Evolutionary conservation across 1,140 invertebrate species (phyloP).

Genomic region (Nymphalis io): DNA sequence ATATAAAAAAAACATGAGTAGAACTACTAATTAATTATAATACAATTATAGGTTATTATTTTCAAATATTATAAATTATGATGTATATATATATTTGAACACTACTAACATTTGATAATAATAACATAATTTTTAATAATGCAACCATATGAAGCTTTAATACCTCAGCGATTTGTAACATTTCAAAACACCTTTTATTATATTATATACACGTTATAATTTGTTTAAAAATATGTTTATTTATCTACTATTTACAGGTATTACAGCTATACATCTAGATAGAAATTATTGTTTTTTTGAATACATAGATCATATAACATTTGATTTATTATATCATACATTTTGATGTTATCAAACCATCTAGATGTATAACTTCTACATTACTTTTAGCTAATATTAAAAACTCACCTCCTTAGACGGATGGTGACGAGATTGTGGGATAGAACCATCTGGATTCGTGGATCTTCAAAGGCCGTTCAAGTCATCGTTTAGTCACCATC

Average conservation of each 20-base stretch:
- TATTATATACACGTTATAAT: conserved; percentile 18
- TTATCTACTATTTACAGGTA: conserved; percentile 25
- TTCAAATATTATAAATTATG: background rate
- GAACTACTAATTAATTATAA: background rate
- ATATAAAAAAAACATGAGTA: background rate
- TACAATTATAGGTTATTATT: background rate
- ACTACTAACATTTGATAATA: background rate
- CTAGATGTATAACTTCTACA: conserved; percentile 11
- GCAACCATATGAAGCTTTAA: background rate
- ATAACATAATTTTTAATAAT: background rate
- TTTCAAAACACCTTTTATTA: background rate
- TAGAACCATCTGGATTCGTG: conserved; percentile 52
- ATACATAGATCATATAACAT: too few relatives aligned
- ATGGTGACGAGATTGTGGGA: conserved; percentile 57
- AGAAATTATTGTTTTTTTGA: background rate
- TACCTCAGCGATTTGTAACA: background rate
- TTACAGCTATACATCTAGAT: conserved; percentile 17
- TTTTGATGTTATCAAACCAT: conserved; percentile 14
- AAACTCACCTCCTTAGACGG: conserved; percentile 62
- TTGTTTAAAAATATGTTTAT: background rate
- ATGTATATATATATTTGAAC: background rate
- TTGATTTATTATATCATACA: too few relatives aligned
- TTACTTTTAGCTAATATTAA: conserved; percentile 13
- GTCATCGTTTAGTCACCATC: conserved; percentile 41
- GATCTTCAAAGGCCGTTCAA: conserved; percentile 39